Percentiles rank a stretch among this genome's conserved stretches.
phyloP scores from a whole-genome alignment of 2,888 invertebrate genomes.

The Drosophila austrosaltans region DNA sequence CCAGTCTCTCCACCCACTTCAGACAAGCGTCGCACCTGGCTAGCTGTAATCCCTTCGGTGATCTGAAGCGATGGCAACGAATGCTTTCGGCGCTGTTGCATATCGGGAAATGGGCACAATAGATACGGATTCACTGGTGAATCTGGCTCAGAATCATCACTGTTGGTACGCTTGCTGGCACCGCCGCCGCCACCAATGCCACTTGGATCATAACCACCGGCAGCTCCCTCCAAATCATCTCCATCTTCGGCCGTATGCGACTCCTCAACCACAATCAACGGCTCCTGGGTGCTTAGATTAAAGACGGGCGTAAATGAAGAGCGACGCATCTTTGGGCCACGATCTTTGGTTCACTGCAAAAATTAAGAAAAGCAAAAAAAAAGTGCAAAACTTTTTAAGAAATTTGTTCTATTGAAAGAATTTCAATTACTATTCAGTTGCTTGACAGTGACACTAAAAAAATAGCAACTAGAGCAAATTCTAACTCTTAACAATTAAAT shows the following conservation, averaged over 20 bases:
- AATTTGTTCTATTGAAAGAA: too few species aligned
- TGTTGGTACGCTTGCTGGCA: slow-evolving; percentile 83
- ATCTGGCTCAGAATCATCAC: slow-evolving; percentile 87
- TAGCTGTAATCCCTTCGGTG: slow-evolving; percentile 93
- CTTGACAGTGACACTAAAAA: too few species aligned
- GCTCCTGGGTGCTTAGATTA: slow-evolving; percentile 87
- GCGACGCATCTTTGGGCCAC: slow-evolving; percentile 85
- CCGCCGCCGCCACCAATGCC: slow-evolving; percentile 56
- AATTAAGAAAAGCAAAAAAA: not conserved
- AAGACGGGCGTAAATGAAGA: slow-evolving; percentile 87
- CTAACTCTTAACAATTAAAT: too few species aligned
- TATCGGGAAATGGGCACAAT: slow-evolving; percentile 91
- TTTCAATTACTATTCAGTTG: too few species aligned
- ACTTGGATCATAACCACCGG: slow-evolving; percentile 87
- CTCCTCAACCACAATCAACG: slow-evolving; percentile 93
- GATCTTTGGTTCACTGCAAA: not conserved
- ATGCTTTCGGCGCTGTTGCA: slow-evolving; percentile 90
- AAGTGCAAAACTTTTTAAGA: not conserved
- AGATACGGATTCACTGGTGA: slow-evolving; percentile 92
- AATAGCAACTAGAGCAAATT: too few species aligned
- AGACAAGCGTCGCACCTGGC: slow-evolving; percentile 92
- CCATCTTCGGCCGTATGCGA: slow-evolving; percentile 88
- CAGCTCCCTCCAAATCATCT: slow-evolving; percentile 86
- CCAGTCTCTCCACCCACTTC: slow-evolving; percentile 90
- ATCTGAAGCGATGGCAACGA: slow-evolving; percentile 93